Evolutionary conservation across 2,113 vertebrate species (phyloP).

Genomic region (Agapornis roseicollis): DNA sequence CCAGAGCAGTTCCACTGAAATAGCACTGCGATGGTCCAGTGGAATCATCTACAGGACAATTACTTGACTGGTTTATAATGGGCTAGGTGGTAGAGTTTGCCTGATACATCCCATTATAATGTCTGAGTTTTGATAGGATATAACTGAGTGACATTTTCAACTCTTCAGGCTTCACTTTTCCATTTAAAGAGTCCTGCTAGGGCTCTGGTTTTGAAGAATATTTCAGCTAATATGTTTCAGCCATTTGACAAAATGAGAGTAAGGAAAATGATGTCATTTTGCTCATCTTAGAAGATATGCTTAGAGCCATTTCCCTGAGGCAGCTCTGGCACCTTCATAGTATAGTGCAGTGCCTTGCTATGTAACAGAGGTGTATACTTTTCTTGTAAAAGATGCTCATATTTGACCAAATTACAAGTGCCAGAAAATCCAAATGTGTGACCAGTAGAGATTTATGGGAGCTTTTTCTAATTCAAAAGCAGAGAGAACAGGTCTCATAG

Average conservation of each 20-base stretch:
- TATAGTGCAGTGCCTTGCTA: background rate
- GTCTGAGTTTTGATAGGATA: background rate
- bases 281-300: background rate
- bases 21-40: accelerated
- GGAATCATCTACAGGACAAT: background rate
- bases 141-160: background rate
- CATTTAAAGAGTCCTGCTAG: background rate
- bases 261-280: background rate
- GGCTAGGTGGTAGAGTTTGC: background rate
- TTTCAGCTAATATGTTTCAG: background rate
- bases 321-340: background rate
- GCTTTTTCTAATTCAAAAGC: background rate
- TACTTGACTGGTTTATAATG: background rate
- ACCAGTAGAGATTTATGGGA: background rate
- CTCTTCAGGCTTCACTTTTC: background rate
- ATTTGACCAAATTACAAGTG: background rate
- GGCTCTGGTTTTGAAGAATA: background rate
- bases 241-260: background rate
- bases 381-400: background rate
- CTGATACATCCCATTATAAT: background rate
- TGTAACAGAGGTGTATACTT: background rate
- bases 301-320: background rate
- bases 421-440: background rate
- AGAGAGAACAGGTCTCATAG: background rate
- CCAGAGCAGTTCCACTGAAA: background rate